Evolutionary conservation across 2,888 invertebrate genomes (phyloP).

Genomic region (Eupithecia subumbrata): DNA sequence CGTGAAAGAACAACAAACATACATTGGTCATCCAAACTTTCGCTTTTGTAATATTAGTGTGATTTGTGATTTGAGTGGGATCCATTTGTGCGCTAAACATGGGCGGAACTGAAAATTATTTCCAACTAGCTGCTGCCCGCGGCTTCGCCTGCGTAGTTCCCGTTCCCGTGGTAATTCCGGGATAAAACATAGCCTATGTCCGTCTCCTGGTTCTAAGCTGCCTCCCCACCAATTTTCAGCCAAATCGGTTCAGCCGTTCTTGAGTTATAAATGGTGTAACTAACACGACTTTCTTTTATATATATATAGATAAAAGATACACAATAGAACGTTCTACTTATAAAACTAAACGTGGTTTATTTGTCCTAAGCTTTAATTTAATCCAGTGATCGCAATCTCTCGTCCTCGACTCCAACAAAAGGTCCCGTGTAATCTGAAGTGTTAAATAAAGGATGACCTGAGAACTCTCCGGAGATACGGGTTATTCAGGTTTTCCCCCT

Average conservation of each 20-base stretch:
- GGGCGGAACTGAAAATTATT: not conserved
- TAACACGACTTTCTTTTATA: too few species aligned
- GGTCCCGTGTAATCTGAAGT: not conserved
- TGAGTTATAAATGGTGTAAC: too few species aligned
- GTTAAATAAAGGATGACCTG: not conserved
- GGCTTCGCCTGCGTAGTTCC: too few species aligned
- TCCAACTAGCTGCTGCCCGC: too few species aligned
- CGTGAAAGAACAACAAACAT: not conserved
- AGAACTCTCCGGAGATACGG: not conserved
- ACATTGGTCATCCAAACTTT: not conserved
- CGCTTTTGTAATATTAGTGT: not conserved
- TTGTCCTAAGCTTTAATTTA: not conserved
- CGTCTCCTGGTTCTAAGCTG: too few species aligned
- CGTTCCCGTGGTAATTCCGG: too few species aligned
- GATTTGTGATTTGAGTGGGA: not conserved
- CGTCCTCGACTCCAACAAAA: not conserved
- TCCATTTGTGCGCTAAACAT: not conserved
- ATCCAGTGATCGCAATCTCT: not conserved
- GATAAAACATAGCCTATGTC: too few species aligned
- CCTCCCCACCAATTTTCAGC: too few species aligned
- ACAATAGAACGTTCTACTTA: too few species aligned
- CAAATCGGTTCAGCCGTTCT: too few species aligned
- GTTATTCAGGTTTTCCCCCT: too few species aligned
- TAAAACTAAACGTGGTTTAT: not conserved
- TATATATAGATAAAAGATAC: too few species aligned